Conservation (phyloP, 2,888 invertebrate species). For the Stictocephala bisonia region DNA sequence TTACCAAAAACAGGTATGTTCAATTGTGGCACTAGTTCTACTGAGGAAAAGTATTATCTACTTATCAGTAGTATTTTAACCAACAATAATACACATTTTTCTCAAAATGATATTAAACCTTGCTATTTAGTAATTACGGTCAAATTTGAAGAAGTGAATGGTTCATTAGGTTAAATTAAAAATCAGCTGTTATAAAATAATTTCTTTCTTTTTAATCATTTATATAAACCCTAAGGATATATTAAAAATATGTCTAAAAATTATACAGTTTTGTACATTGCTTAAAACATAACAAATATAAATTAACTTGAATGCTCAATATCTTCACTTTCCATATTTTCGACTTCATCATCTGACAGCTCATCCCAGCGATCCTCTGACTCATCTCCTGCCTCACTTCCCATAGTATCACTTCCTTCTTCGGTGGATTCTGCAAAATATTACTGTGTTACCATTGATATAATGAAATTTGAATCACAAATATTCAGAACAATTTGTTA, state of each 20-base stretch:
- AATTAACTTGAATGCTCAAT: constrained; percentile 38
- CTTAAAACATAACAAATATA: constrained; percentile 6
- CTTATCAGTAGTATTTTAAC: no score
- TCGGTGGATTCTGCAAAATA: constrained; percentile 60
- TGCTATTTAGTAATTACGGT: no score
- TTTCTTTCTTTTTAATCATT: constrained; percentile 14
- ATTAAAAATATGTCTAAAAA: constrained; percentile 21
- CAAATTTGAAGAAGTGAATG: no score
- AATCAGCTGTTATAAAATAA: no score
- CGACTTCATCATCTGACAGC: constrained; percentile 56
- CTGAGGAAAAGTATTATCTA: no score
- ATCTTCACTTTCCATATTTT: constrained; percentile 49
- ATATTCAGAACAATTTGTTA: no score
- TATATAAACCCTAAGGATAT: constrained; percentile 24
- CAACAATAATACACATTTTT: no score
- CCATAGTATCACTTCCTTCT: constrained; percentile 60
- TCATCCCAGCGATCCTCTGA: constrained; percentile 61
- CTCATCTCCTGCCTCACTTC: constrained; percentile 59
- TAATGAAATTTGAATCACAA: no score
- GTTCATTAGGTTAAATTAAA: no score
- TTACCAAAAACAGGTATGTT: no score
- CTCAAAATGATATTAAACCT: no score
- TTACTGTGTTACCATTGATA: not conserved
- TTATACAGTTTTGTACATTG: constrained; percentile 32
- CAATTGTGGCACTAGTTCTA: no score